Evolutionary conservation across 1,140 invertebrate species (phyloP), one percentile per base, ranked within the genome.

Genomic region (Magallana angulata): DNA sequence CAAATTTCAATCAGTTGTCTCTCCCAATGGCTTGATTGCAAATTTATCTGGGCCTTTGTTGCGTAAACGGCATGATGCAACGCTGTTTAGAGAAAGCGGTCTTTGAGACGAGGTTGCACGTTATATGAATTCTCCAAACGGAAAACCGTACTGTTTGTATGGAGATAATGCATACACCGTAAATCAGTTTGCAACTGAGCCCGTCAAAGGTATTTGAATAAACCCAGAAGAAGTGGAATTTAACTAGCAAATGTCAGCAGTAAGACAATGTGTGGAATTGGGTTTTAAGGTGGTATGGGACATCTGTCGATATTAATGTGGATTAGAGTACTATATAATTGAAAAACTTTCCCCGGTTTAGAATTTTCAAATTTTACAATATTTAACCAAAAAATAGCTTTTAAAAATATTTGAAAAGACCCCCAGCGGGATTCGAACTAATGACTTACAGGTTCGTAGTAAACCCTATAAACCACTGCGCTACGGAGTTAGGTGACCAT

Each of bases 111-210:
- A 76, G 24, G 11, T 87, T 30, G 6, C 8, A 64, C 12, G 9
- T 12, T 9, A 85, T 56, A 88, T 85, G 87, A 81, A n/a, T 3
- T 7, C 16, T 5, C 36, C 76, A 16, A 48, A 82, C 7, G 86
- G 81, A 3, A 18, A 24, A 18, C 60, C 58, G 1, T 87, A 30
- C 58, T 62, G 9, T n/a, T 7, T 87, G 3, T 87, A 87, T 57
- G 86, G 82, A 36, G 64, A 88, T 18, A 58, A 57, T n/a, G 83
- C 82, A 7, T 85, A 88, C 57, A 57, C 82, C n/a, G n/a, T 68
- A 7, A 68, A 68, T 68, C 62, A 24, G n/a, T 5, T 24, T n/a
- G 16, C 1, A 24, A 24, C 1, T 24, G 24, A 1, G 24, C 24
- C 24, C 24, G 24, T 24, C 24, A 24, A 24, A 24, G 24, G 24